Base-by-base conservation (phyloP, 1,140 invertebrate genomes). In the Cecropterus lyciades region DNA sequence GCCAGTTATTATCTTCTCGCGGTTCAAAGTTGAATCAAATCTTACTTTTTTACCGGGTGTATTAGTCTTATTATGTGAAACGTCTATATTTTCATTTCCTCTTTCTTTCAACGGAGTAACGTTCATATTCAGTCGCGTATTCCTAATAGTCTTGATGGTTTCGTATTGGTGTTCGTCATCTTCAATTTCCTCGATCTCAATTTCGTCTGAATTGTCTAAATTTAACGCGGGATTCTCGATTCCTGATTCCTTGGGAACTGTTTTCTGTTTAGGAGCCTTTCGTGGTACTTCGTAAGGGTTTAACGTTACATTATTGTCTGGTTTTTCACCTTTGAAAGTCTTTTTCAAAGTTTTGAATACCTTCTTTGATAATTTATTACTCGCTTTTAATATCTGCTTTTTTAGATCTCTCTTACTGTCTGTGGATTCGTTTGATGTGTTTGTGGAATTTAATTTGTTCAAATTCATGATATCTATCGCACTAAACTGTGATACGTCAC, bases 231-330 rank as follows among this genome's bases (percentile, higher is more conserved):
- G 92, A 73, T 93, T 93, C 60, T 89, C 86, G 30, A 93, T 89
- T 4, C 92, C 89, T 0, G 81, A 72, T 6, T 87, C 82, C 73
- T 83, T 84, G 2, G 76, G 70, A 14, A 68, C 70, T 13, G 51
- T 65, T 67, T 88, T 88, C 9, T 73, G 75, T 66, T 91, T 89
- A 3, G 80, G 73, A 8, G 73, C 52, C 70, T 92, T 92, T 14
- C 91, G 52, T 0, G 89, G 84, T 0, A 93, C 89, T 82, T 93
- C 92, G 69, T 92, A 93, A 3, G 90, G 92, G 65, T 93, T 93
- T 24, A 83, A 67, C 1, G 84, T 84, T 0, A 62, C 55, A 52
- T 90, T 87, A 15, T 75, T 71, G 65, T 91, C 81, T 0, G 73
- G 45, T 70, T 93, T 93, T 5, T 93, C 91, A 5, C 77, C 56